Evolutionary conservation across 2,113 vertebrate genomes (phyloP), one percentile per base, ranked within the genome.

Genomic region (Mesocricetus auratus): DNA sequence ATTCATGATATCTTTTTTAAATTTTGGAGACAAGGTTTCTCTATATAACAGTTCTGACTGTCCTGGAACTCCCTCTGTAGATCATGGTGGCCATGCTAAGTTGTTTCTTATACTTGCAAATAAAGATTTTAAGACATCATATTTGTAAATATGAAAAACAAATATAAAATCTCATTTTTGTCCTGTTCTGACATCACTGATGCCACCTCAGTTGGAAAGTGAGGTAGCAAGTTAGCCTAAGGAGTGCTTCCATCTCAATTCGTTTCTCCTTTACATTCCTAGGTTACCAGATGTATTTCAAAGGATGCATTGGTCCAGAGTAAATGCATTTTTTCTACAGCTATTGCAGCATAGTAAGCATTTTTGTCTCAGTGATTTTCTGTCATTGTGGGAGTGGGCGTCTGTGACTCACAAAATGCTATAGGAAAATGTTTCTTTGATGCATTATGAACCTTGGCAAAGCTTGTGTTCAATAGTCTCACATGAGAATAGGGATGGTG

Each of bases 321-420:
- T 45, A 95, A 96, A 89, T 96, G 92, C 68, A 62, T 64, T 91
- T 64, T 91, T 97, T 97, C 93, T 96, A 96, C 91, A 86, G 53
- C 78, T 62, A 60, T 94, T 96, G 82, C 24, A 91, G 47, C n/a
- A 82, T 87, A 86, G 82, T 87, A 96, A 95, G 68, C 94, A 95
- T 96, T 95, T 97, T 94, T 96, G 62, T 97, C 94, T 94, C 95
- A 97, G 60, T 89, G 91, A 93, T 97, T 97, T 97, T 94, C 86
- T 96, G 93, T 91, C 94, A 69, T 97, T 97, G 62, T 47, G 19
- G 74, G 66, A 95, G 47, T 95, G 0, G 47, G 50, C 91, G 73
- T 83, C 66, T 73, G 17, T 94, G 56, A 83, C 81, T 95, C 77
- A 89, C 90, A 91, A 93, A 96, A 96, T 22, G 78, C 31, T 89